Base-by-base conservation (phyloP, 2,888 invertebrate species). In the Saturnia japonica region DNA sequence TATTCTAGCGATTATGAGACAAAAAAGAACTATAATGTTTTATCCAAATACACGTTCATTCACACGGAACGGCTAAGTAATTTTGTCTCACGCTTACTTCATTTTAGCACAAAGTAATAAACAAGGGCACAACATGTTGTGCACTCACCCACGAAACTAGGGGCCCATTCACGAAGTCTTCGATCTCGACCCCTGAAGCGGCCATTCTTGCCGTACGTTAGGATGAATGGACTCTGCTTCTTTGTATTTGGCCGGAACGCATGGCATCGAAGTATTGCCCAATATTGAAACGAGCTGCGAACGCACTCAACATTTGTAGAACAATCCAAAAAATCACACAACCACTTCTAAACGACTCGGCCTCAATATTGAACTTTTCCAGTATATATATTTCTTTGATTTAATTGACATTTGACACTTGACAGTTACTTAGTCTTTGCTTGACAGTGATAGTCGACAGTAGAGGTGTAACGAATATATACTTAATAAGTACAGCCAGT, bases 131-230 rank as follows among this genome's bases (percentile, higher is more conserved):
- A 82, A 85, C 88, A 88, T 81, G 84, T 83, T 91, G 89, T 89
- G 88, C 90, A 95, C 95, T 95, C 95, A 97, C 97, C 97, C 97
- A 98, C 89, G 96, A 96, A 82, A 97, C 96, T 79, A 98, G 94
- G 84, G 97, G 97, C 84, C 97, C 97, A 87, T 96, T 95, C 88
- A 97, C 95, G 91, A 97, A 96, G 86, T 97, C 97, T 87, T 97
- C 97, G 82, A 97, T 96, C 93, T 97, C 97, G 82, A 95, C 94
- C 83, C 96, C 95, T 86, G 96, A 94, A 81, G 95, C 95, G 80
- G 95, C 94, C 95, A 95, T 95, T 86, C 88, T 94, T 85, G 83
- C 81, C 85, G 82, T 84, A 79, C 81, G 89, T 90, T 93, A 91
- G 78, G 89, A 87, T 84, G 83, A 87, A 84, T 82, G 85, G 80